Conservation (phyloP, 2,797 vertebrate species). For the Chelonia mydas region DNA sequence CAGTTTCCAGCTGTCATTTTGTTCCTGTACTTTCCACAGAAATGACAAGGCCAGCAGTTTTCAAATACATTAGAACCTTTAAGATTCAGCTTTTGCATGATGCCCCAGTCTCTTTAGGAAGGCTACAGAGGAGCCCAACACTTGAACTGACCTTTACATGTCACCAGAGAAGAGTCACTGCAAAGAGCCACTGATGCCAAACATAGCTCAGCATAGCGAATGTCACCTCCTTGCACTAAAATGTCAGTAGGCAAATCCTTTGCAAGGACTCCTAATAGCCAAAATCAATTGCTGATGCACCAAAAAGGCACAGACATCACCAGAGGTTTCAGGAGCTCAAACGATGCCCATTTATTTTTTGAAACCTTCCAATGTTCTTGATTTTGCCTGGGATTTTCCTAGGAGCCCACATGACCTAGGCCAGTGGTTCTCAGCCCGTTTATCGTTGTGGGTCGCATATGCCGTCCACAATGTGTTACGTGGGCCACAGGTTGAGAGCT, state of each 20-base stretch:
- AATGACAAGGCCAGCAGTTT: not conserved
- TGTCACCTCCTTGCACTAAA: not conserved
- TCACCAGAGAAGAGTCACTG: not conserved
- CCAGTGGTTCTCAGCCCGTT: no score
- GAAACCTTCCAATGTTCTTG: not conserved
- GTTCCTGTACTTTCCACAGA: no score
- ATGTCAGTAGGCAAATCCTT: conserved; percentile 38
- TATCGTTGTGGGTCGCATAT: no score
- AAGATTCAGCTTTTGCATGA: not conserved
- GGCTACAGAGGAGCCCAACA: not conserved
- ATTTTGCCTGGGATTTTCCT: not conserved
- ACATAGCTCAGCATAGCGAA: conserved; percentile 32
- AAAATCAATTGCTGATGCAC: not conserved
- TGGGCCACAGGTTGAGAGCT: no score
- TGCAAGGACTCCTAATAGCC: not conserved
- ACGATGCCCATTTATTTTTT: not conserved
- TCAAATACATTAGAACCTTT: not conserved
- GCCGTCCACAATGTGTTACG: no score
- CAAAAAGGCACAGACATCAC: not conserved
- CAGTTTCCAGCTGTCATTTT: no score
- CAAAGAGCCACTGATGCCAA: not conserved
- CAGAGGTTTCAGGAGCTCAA: not conserved
- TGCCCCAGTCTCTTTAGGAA: fast-evolving
- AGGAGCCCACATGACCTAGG: no score
- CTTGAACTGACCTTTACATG: conserved; percentile 36